Evolutionary conservation across 2,797 vertebrate species (phyloP).

Genomic region (Pseudomugil gertrudae): DNA sequence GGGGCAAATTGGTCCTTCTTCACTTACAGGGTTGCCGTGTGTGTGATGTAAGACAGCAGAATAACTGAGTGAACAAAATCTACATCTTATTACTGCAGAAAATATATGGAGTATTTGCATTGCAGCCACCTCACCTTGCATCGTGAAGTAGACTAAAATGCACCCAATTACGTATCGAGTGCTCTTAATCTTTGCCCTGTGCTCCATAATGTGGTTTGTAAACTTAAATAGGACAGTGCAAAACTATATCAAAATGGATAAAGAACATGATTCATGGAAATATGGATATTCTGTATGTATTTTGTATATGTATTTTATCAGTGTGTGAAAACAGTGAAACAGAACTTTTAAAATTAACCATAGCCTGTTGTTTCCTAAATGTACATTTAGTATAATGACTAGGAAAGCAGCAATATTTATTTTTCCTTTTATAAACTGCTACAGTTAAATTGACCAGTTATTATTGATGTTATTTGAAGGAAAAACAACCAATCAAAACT

Average conservation of each 20-base stretch:
- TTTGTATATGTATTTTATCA: not conserved
- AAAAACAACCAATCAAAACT: not conserved
- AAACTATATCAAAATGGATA: conserved; percentile 19
- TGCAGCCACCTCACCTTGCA: conserved; percentile 43
- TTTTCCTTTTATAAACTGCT: not conserved
- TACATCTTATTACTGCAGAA: conserved; percentile 56
- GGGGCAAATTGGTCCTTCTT: conserved; percentile 49
- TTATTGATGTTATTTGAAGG: not conserved
- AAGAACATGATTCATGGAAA: conserved; percentile 38
- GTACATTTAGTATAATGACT: not conserved
- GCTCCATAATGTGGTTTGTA: conserved; percentile 38
- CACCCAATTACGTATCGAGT: conserved; percentile 28
- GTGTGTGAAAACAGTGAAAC: conserved; percentile 17
- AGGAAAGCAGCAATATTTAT: not conserved
- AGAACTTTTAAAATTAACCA: conserved; percentile 16
- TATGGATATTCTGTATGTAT: conserved; percentile 32
- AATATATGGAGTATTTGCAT: conserved; percentile 51
- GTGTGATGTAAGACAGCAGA: conserved; percentile 53
- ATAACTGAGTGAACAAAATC: conserved; percentile 54
- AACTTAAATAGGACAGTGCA: conserved; percentile 12
- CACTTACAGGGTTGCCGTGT: conserved; percentile 35
- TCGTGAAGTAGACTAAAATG: conserved; percentile 50
- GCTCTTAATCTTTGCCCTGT: conserved; percentile 41
- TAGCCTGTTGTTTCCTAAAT: conserved; percentile 22
- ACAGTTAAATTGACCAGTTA: not conserved